Evolutionary conservation across 1,140 invertebrate genomes (phyloP), one percentile per base, ranked within the genome.

Genomic region (Temnothorax longispinosus): DNA sequence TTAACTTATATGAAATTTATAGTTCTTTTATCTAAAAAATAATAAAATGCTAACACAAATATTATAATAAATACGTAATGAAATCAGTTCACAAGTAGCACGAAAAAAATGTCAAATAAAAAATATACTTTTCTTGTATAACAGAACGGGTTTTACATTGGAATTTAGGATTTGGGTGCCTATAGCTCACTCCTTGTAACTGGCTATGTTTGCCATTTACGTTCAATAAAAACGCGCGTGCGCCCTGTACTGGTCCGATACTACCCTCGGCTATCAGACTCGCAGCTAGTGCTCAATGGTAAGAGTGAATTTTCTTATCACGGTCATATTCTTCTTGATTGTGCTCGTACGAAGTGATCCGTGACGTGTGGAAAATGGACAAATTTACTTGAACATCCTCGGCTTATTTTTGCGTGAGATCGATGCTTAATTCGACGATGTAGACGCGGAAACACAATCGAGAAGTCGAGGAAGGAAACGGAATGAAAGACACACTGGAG

Each of bases 151-250:
- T 54, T 56, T 52, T 81, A 67, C n/a, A 78, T 78, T 13, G 13
- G 21, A 81, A 50, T 44, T 54, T 56, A 21, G 58, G 21, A 78
- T 71, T 81, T 81, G 15, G 47, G 15, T 6, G 15, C 11, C 3
- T 69, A 27, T 41, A 80, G 18, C 44, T 78, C 35, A 52, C 5
- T 27, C 27, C 27, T 11, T 69, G 64, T 56, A 81, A 71, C 50
- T 52, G 7, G 32, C 65, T 69, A 54, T 54, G 64, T 64, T 78
- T 56, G 35, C 62, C 44, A 75, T 54, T 74, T 74, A 47, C 80
- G 80, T 47, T 84, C 80, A 84, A 84, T 84, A 84, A 84, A 84
- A 47, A 84, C 80, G 67, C 80, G 80, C 80, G 52, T 84, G 80
- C 80, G 80, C 80, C 8, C 18, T 84, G 11, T 7, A 60, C 27